These are phyloP conservation scores for Ligdia adustata DNA, from an alignment of 2,888 invertebrate species.

Conservation along the genomic window DNA sequence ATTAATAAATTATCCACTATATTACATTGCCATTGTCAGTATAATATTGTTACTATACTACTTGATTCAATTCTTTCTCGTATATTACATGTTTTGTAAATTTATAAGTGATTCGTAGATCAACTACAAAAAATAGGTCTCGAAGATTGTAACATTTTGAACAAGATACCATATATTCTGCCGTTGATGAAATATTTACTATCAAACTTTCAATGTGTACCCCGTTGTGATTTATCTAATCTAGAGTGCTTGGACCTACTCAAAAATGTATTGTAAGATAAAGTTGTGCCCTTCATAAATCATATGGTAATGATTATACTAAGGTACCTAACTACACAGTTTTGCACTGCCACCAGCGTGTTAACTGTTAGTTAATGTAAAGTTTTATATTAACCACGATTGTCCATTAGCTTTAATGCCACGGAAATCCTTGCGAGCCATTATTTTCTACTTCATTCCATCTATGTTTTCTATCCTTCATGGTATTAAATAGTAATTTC, in stretches of 20 bases:
- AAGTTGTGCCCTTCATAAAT: slow-evolving; percentile 16
- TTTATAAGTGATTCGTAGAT: too few species aligned
- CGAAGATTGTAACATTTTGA: too few species aligned
- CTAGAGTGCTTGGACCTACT: slow-evolving; percentile 11
- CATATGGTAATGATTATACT: slow-evolving; percentile 6
- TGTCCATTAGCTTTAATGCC: slow-evolving; percentile 14
- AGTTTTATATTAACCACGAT: slow-evolving; percentile 17
- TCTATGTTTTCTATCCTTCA: not conserved
- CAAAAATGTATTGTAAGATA: slow-evolving; percentile 13
- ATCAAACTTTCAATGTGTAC: slow-evolving; percentile 2
- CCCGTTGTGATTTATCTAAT: slow-evolving; percentile 11
- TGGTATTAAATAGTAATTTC: slow-evolving; percentile 10
- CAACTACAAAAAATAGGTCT: too few species aligned
- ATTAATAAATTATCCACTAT: too few species aligned
- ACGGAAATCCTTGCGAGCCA: slow-evolving; percentile 3
- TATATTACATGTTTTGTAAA: too few species aligned
- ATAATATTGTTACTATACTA: too few species aligned
- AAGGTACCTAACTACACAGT: slow-evolving; percentile 2
- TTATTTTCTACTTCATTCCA: slow-evolving; percentile 7
- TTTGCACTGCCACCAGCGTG: slow-evolving; percentile 14
- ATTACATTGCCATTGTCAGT: too few species aligned
- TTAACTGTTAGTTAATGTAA: slow-evolving; percentile 12
- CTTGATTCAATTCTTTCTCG: too few species aligned
- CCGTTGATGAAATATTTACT: slow-evolving; percentile 5
- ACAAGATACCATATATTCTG: too few species aligned